phyloP scores from a whole-genome alignment of 2,113 vertebrate species.

The Forbesichthys agassizii region DNA sequence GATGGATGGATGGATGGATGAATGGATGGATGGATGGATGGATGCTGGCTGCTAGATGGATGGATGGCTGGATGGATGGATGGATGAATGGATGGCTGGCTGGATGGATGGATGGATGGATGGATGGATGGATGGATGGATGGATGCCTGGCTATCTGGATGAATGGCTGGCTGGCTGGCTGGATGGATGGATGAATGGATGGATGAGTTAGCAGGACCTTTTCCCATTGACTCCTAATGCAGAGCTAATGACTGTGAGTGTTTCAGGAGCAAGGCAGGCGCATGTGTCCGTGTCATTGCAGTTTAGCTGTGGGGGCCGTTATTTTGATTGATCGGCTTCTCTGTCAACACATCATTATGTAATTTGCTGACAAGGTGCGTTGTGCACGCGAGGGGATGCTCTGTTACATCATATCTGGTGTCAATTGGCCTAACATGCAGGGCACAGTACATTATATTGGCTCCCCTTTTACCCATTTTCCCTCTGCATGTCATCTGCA shows the following conservation, averaged over 20 bases:
- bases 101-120: slow-evolving; percentile 39
- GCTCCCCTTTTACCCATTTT: neutral
- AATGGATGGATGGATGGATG: slow-evolving; percentile 31
- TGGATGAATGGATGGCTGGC: slow-evolving; percentile 24
- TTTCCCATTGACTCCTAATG: slow-evolving; percentile 61
- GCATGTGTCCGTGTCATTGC: slow-evolving; percentile 46
- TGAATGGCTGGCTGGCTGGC: slow-evolving; percentile 17
- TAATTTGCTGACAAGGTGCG: slow-evolving; percentile 8
- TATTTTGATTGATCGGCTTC: slow-evolving; percentile 34
- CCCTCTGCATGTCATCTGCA: neutral
- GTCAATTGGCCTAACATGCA: neutral
- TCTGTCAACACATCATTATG: slow-evolving; percentile 44
- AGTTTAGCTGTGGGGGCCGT: slow-evolving; percentile 45
- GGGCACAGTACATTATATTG: neutral
- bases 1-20: slow-evolving; percentile 39
- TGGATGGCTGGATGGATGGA: slow-evolving; percentile 39
- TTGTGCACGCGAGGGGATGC: neutral
- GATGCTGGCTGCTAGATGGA: slow-evolving; percentile 30
- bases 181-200: neutral
- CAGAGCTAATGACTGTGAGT: slow-evolving; percentile 60
- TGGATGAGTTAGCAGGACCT: slow-evolving; percentile 37
- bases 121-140: slow-evolving; percentile 6
- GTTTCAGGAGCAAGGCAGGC: slow-evolving; percentile 48
- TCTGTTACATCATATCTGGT: neutral
- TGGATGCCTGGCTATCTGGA: neutral